These are phyloP conservation scores for Ylistrum balloti DNA, from an alignment of 1,140 invertebrate genomes.

Conservation along the genomic window DNA sequence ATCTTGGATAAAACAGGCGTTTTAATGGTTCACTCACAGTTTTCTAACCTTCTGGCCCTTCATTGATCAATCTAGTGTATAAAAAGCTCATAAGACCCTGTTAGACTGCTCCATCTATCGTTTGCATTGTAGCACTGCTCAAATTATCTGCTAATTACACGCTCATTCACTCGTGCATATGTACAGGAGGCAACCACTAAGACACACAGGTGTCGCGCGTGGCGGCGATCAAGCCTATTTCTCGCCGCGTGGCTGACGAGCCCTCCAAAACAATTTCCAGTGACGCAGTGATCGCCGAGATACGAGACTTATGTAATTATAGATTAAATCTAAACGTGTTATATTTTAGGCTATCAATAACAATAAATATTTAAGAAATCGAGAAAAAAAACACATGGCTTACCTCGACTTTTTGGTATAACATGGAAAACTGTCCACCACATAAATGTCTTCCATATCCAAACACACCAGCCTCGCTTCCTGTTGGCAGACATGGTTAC, in stretches of 20 bases:
- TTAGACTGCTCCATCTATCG: background rate
- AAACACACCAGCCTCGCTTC: background rate
- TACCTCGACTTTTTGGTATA: slow-evolving; percentile 38
- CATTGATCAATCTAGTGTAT: slow-evolving; percentile 1
- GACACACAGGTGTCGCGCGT: slow-evolving; percentile 14
- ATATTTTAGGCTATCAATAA: no score
- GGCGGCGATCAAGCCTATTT: background rate
- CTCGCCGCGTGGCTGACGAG: slow-evolving; percentile 16
- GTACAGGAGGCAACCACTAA: background rate
- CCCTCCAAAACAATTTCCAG: background rate
- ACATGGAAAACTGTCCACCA: slow-evolving; percentile 37
- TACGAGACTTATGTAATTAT: background rate
- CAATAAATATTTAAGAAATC: background rate
- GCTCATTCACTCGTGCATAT: slow-evolving; percentile 31
- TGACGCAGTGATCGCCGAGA: background rate
- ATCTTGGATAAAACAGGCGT: background rate
- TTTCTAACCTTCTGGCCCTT: background rate
- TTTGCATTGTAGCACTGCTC: slow-evolving; percentile 32
- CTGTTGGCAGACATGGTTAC: slow-evolving; percentile 31
- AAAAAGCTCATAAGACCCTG: background rate
- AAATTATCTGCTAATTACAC: slow-evolving; percentile 11
- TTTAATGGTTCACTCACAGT: background rate
- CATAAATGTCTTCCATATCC: slow-evolving; percentile 7
- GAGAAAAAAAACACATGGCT: background rate
- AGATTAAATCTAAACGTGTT: background rate